Base-by-base conservation (phyloP, 30 jellyfish, hydroid and myxozoan genomes). In the Turritopsis dohrnii region DNA sequence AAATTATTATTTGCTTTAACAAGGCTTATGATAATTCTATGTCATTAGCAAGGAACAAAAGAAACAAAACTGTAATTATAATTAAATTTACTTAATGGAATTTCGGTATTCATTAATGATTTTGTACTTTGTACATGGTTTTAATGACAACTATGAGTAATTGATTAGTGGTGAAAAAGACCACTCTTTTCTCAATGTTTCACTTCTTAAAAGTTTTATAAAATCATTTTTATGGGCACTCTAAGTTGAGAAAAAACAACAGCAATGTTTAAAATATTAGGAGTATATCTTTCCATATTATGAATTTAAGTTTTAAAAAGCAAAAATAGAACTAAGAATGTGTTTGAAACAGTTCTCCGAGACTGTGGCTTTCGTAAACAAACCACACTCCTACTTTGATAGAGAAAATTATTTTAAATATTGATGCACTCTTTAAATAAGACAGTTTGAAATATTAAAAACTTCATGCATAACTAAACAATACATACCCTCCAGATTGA, bases 401-500 rank as follows among this genome's bases (percentile, higher is more conserved):
- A 3, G 13, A 41, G 60, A 41, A 69, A 69, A 27, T 69, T 69
- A 69, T 69, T 69, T 69, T 69, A 69, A 69, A 69, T 69, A 69
- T 69, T 69, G 9, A 69, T 69, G 16, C 28, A 69, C 77, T 69
- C 77, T n/a, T 69, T n/a, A 23, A 60, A 60, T 1, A n/a, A 69
- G 30, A 69, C 16, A 69, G 30, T 69, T 69, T 23, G 77, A n/a
- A 75, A 29, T 26, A 29, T 26, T n/a, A 13, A 77, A 24, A 77
- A 18, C 66, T 52, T 26, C 41, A 29, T 75, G 69, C 65, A 75
- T 75, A 28, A 29, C n/a, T 29, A n/a, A 77, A 77, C 8, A 77
- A 18, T 41, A 41, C 73, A 29, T 77, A 77, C 85, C 72, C 53
- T 22, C 85, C 85, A 77, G 66, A 60, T 29, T 77, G 85, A 29